Conservation (phyloP, 2,888 invertebrate species). For the Cremastinae sp. region DNA sequence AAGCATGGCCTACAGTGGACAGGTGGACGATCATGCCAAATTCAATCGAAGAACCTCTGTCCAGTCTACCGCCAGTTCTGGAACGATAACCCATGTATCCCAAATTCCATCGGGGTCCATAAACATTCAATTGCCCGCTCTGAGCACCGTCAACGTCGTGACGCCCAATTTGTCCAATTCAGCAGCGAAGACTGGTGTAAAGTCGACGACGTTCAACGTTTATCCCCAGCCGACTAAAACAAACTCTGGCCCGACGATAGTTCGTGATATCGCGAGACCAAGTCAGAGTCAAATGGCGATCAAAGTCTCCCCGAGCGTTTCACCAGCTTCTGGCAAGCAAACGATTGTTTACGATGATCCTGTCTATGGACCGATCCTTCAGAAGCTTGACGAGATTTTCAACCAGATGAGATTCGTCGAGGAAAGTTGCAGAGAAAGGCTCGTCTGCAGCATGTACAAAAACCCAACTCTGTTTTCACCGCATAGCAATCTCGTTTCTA, state of each 20-base stretch:
- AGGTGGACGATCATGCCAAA: constrained; percentile 68
- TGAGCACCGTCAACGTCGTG: constrained; percentile 43
- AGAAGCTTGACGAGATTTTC: constrained; percentile 89
- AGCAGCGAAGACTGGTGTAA: constrained; percentile 50
- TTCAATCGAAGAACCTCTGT: constrained; percentile 65
- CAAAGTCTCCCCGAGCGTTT: constrained; percentile 40
- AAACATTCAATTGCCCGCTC: constrained; percentile 42
- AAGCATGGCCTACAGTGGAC: constrained; percentile 75
- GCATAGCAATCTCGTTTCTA: constrained; percentile 92
- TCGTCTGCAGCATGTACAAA: constrained; percentile 92
- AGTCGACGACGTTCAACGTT: constrained; percentile 59
- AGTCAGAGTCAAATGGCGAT: constrained; percentile 34
- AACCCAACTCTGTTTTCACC: constrained; percentile 91
- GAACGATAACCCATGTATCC: constrained; percentile 37
- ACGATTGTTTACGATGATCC: constrained; percentile 72
- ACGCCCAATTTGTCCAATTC: constrained; percentile 51
- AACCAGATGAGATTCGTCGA: constrained; percentile 86
- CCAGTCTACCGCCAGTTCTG: constrained; percentile 32
- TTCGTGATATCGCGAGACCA: constrained; percentile 38
- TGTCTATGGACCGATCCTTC: constrained; percentile 90
- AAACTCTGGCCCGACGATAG: constrained; percentile 27
- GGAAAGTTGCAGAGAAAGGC: constrained; percentile 88
- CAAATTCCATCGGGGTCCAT: constrained; percentile 47
- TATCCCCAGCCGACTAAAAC: constrained; percentile 52
- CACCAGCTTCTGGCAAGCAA: constrained; percentile 40